Base-by-base conservation (phyloP, 2,888 invertebrate species). In the Acleris sparsana region DNA sequence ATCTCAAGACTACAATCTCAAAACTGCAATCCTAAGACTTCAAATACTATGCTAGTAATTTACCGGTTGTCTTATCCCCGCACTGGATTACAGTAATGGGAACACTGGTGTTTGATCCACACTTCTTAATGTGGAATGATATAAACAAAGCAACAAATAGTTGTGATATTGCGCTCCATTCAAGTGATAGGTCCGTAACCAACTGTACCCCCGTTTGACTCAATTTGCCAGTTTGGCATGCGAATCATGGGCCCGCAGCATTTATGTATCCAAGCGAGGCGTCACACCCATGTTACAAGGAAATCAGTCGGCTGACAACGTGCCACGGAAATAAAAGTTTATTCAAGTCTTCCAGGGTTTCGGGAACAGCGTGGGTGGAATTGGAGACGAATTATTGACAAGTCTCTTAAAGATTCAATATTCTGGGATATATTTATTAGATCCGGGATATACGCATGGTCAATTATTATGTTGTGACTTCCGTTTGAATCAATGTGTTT, bases 211-310 rank as follows among this genome's bases (percentile, higher is more conserved):
- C 59, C 72, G 73, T 74, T 57, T 57, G 78, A 81, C 83, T 84
- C 85, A 85, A 85, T 85, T 85, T 83, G 81, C 79, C 80, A 72
- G 73, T 78, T 75, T 77, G 81, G 82, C 80, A 76, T 80, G 83
- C 83, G 80, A 78, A 80, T 80, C 85, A 82, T 83, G 81, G 81
- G 77, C 78, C 58, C 71, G 79, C 81, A 79, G 85, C 85, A 81
- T 85, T 84, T 84, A 80, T 80, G 79, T 80, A 78, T 78, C 72
- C 71, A 77, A 80, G 74, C 79, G 80, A 73, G 78, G 80, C 77
- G 84, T 83, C 80, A 79, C 80, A 76, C 77, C 76, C 76, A 73
- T 75, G 83, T 80, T 80, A 81, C 80, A 62, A 69, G 75, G 72
- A 78, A 84, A 84, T 84, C 84, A 82, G 76, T 77, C 79, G 75